Conservation (phyloP, 92 coral and sea anemone genomes). For the Umimayanthus chanpuru region DNA sequence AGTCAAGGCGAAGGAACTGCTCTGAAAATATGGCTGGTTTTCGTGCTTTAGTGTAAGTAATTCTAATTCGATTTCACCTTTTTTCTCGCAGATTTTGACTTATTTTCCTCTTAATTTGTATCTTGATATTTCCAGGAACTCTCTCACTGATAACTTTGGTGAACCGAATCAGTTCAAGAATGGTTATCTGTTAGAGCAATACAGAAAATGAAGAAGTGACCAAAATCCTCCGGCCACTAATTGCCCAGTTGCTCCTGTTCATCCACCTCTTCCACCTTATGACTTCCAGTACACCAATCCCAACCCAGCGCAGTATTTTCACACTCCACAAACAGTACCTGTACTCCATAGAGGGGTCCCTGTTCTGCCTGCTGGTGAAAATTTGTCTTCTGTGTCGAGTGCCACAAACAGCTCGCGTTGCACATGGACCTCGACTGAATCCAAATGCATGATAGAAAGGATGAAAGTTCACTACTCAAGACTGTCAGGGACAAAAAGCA, state of each 20-base stretch:
- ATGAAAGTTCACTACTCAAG: too few species aligned
- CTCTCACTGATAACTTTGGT: conserved; percentile 10
- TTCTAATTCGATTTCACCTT: conserved; percentile 3
- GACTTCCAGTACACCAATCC: conserved; percentile 13
- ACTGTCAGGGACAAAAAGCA: too few species aligned
- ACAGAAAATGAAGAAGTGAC: conserved; percentile 6
- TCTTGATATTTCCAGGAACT: conserved; percentile 18
- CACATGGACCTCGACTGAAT: too few species aligned
- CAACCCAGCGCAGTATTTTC: background rate
- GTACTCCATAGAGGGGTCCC: background rate
- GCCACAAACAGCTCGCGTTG: background rate
- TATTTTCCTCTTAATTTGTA: conserved; percentile 15
- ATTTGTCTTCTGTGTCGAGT: conserved; percentile 4
- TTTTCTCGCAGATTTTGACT: conserved; percentile 31
- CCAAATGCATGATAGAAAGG: too few species aligned
- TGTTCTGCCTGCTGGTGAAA: conserved; percentile 3
- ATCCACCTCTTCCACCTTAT: conserved; percentile 10
- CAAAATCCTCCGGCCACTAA: conserved; percentile 6
- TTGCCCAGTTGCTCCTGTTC: conserved; percentile 9
- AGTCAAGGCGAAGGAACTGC: conserved; percentile 28
- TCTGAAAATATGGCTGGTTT: conserved; percentile 20
- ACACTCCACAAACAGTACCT: conserved; percentile 24
- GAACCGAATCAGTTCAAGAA: conserved; percentile 4
- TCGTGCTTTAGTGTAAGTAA: conserved; percentile 1
- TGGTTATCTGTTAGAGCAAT: conserved; percentile 1